These are phyloP conservation scores for Antennarius maculatus DNA, from an alignment of 2,797 vertebrate genomes.

Conservation along the genomic window DNA sequence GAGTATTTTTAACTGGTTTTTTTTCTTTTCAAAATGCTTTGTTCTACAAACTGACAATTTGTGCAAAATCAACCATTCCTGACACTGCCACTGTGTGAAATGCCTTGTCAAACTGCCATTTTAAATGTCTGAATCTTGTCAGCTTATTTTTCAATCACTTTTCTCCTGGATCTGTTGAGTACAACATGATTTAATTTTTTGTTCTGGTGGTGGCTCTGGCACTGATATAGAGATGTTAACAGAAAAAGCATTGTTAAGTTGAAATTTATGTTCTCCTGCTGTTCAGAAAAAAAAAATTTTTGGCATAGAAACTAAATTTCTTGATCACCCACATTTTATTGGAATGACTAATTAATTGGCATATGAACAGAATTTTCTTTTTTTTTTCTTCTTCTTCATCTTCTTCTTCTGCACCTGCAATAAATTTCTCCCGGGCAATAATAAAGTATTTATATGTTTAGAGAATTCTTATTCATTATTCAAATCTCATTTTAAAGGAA, in stretches of 20 bases:
- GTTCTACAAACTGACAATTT: no score
- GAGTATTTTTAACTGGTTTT: not conserved
- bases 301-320: constrained; percentile 18
- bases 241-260: constrained; percentile 70
- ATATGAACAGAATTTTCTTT: no score
- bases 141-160: no score
- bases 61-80: no score
- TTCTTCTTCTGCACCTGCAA: no score
- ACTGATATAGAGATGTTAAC: constrained; percentile 45
- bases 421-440: no score
- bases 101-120: no score
- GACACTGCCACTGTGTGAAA: no score
- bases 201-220: constrained; percentile 33
- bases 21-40: not conserved
- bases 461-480: no score
- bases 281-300: constrained; percentile 50
- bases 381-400: no score
- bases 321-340: constrained; percentile 9
- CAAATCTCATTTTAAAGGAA: not conserved
- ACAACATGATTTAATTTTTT: constrained; percentile 64
- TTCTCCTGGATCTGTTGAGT: constrained; percentile 70
- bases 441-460: no score
- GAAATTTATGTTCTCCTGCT: constrained; percentile 46
- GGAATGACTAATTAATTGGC: not conserved
- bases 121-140: no score